Base-by-base conservation (phyloP, 1,140 invertebrate genomes). In the Oppia nitens region DNA sequence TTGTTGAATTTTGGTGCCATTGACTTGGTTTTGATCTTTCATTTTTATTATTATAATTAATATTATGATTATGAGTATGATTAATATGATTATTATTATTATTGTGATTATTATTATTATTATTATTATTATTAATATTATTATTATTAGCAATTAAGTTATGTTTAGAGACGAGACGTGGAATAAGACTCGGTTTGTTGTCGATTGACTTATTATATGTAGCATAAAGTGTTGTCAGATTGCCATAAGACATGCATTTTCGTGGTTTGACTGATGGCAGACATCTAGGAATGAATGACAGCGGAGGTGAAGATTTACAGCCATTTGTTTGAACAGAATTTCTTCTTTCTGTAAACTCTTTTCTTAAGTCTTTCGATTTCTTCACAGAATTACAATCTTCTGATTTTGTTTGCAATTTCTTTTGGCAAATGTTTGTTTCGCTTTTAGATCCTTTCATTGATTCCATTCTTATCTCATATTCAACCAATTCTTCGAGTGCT, bases 161-260 rank as follows among this genome's bases (percentile, higher is more conserved):
- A 40, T 40, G 29, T 24, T 23, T 56, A 12, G 26, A 47, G 21
- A 56, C 28, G 3, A 25, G 40, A 6, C 55, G 32, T 26, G 55
- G 55, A 23, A 56, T 56, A 9, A 56, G 47, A 48, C 55, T 56
- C 12, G 55, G 55, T 47, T 47, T 56, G n/a, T 11, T 25, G 32
- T 56, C 45, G 21, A 14, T n/a, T 9, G 32, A 9, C n/a, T n/a
- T n/a, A 40, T 40, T 40, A 9, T 9, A 40, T 40, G 32, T 9
- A 4, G 20, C 21, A 48, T 21, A 12, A 20, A 26, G 6, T 12
- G 21, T 14, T 4, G 47, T n/a, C 20, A 56, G 25, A 56, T 56
- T 56, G 21, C 40, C 20, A 4, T 32, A 28, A 24, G 55, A 56
- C 48, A 47, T 56, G 47, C 32, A 17, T 56, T 56, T 56, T 29